Base-by-base conservation (phyloP, 2,888 invertebrate genomes). In the Meta bourneti region DNA sequence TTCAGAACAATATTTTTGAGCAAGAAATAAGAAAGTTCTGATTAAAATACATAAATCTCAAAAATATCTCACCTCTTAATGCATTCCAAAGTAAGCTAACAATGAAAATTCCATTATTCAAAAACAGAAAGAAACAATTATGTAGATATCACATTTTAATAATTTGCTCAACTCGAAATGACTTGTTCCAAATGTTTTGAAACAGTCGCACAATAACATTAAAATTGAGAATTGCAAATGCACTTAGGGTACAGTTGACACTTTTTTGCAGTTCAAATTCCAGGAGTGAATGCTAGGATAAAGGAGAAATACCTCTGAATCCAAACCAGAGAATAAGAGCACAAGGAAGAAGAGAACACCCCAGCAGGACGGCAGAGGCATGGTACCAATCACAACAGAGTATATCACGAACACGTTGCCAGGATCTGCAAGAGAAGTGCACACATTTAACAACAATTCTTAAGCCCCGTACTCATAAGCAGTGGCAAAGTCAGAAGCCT, bases 361-460 rank as follows among this genome's bases (percentile, higher is more conserved):
- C 98, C 98, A 98, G 92, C 98, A 95, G 94, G 97, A 97, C n/a
- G 98, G 96, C 71, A 97, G 97, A 13, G 98, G 98, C 98, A 98
- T 98, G 95, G 98, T 97, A 52, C 97, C 97, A 95, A 98, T 96
- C n/a, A 97, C 98, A 96, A 98, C 97, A 4, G 98, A 98, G 95
- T 98, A 98, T 1, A 98, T 97, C n/a, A 98, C 97, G 95, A 98
- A 98, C 94, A 98, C 96, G 94, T 98, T 95, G 69, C 98, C 98
- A 52, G 98, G 98, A 94, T 98, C 97, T 93, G 94, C 16, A 81
- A 74, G 7, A 52, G 16, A 87, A 79, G 51, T 34, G 34, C 34
- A 34, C 34, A 34, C 34, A 34, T 34, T 34, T 34, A 34, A 34
- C 34, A 34, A 49, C 93, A 72, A 86, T 19, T 6, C n/a, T 34